phyloP scores from a whole-genome alignment of 2,113 vertebrate species.

The Tetraodon nigroviridis region DNA sequence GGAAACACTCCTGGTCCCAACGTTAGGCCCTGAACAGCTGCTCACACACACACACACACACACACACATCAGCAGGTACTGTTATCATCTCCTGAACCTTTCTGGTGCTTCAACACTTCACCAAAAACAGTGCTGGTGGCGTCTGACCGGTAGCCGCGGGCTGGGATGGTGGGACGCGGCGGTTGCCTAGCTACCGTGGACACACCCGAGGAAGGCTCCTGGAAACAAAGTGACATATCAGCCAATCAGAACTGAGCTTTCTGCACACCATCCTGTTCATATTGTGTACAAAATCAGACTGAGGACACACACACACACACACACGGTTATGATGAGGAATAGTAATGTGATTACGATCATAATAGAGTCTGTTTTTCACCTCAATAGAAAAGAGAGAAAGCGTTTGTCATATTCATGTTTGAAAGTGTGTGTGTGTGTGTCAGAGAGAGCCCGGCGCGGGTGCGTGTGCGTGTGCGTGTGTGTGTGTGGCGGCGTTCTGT shows the following conservation, averaged over 20 bases:
- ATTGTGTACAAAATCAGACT: slow-evolving; percentile 65
- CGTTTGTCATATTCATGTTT: slow-evolving; percentile 51
- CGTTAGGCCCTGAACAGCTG: slow-evolving; percentile 4
- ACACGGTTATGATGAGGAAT: slow-evolving; percentile 31
- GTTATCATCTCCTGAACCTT: slow-evolving; percentile 40
- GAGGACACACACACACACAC: slow-evolving; percentile 38
- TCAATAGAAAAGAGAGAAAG: slow-evolving; percentile 38
- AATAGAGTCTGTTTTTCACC: slow-evolving; percentile 66
- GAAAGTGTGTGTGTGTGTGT: slow-evolving; percentile 19
- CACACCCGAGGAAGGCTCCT: slow-evolving; percentile 12
- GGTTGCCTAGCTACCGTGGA: slow-evolving; percentile 46
- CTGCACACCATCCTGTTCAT: slow-evolving; percentile 50
- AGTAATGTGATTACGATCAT: slow-evolving; percentile 39
- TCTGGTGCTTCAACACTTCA: slow-evolving; percentile 48
- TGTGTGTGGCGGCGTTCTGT: slow-evolving; percentile 4
- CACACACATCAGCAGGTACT: slow-evolving; percentile 49
- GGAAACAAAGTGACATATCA: slow-evolving; percentile 23
- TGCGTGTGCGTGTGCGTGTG: slow-evolving; percentile 33
- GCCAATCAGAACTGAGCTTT: slow-evolving; percentile 49
- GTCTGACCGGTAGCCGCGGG: background rate
- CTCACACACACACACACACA: background rate
- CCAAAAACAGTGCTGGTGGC: background rate
- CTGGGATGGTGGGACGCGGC: slow-evolving; percentile 21
- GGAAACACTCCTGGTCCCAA: background rate
- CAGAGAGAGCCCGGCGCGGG: slow-evolving; percentile 23